Conservation (phyloP, 2,113 vertebrate species). For the Heliornis fulica region DNA sequence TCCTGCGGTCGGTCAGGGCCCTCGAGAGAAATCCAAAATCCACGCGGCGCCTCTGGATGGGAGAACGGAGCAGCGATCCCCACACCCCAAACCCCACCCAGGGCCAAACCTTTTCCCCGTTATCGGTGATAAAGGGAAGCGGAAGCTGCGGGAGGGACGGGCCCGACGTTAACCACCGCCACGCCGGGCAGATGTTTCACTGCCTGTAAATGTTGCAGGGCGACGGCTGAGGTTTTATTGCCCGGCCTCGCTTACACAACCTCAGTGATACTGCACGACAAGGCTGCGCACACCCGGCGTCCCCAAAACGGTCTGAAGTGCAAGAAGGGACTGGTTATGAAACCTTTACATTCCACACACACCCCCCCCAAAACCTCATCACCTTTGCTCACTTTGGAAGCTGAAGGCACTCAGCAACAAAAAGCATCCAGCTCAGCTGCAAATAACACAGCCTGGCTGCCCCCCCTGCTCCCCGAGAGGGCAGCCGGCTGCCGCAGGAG, state of each 20-base stretch:
- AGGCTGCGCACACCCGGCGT: not conserved
- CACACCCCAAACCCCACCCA: not conserved
- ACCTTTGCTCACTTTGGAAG: not conserved
- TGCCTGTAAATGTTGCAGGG: not conserved
- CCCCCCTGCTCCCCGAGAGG: not conserved
- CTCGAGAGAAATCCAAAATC: not conserved
- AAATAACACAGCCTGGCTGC: not conserved
- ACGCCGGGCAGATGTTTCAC: not conserved
- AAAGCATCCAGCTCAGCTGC: not conserved
- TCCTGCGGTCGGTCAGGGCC: not conserved
- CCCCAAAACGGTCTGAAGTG: not conserved
- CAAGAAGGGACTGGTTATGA: not conserved
- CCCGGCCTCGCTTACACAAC: not conserved
- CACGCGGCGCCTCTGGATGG: fast-evolving
- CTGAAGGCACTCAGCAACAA: not conserved
- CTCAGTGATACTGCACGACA: not conserved
- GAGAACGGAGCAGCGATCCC: not conserved
- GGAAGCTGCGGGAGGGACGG: not conserved
- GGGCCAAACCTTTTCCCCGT: not conserved
- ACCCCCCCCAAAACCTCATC: not conserved
- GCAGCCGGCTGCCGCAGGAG: not conserved
- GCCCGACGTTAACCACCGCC: fast-evolving
- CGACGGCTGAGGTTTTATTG: fast-evolving
- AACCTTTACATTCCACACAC: not conserved
- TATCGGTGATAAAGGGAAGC: not conserved